Base-by-base conservation (phyloP, 2,888 invertebrate genomes). In the Cosmia trapezina region DNA sequence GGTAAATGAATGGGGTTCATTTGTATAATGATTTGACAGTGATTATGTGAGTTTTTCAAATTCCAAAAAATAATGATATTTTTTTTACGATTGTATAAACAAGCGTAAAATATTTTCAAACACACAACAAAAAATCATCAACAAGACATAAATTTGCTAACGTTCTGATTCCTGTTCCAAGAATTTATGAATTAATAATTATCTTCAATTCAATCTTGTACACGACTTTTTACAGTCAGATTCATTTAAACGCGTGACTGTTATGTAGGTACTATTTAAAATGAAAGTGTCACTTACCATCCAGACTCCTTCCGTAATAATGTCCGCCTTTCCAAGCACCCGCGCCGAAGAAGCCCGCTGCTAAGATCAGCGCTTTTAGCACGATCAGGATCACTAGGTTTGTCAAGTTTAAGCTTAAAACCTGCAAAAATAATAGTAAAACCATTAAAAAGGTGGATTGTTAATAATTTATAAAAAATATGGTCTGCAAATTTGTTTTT, bases 351-450 rank as follows among this genome's bases (percentile, higher is more conserved):
- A 98, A 97, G 0, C 98, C 98, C 17, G 98, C 98, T 0, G 98
- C 98, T 86, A 98, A 97, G 78, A 98, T 98, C 11, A 98, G 94
- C 0, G 98, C 98, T 93, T 98, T 98, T 76, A 98, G 94, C 47
- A 98, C 97, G 65, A 98, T 96, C 71, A 98, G 96, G 76, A 98
- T 97, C 62, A 98, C 95, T 79, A 98, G 93, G 91, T 98, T 98
- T 0, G 98, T 98, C 73, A 98, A 93, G 94, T 98, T 98, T 68
- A 98, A 93, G 87, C 98, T 98, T 61, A 98, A 94, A 4, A 98
- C 97, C 97, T 97, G 93, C 1, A 91, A 85, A 17, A 6, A 17
- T 49, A 33, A 59, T 17, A 69, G 0, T 9, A 3, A 7, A 17
- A 33, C 4, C 0, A n/a, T 68, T n/a, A 43, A 6, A 19, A 41